Evolutionary conservation across 2,888 invertebrate genomes (phyloP), one percentile per base, ranked within the genome.

Genomic region (Tinea trinotella): DNA sequence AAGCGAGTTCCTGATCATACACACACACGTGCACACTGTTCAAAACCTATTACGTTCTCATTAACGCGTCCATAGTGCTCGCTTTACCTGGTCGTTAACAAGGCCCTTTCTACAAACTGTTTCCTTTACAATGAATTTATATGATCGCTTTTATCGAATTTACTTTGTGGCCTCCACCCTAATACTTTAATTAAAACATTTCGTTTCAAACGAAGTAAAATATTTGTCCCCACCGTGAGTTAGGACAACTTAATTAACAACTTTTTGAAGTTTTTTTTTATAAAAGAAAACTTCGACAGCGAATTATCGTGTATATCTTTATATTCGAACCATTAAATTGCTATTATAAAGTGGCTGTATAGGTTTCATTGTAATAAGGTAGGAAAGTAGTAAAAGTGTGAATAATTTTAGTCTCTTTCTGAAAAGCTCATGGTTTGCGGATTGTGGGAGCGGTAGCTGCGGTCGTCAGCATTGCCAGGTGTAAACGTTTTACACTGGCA

Each of bases 181-280:
- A 48, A 24, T 50, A 50, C 50, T 24, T 50, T 50, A 50, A 50
- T 50, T 50, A 50, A 50, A 50, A 50, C 50, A 50, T 50, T 50
- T 50, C 50, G 24, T 50, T 50, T 50, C 13, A 50, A 24, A 24
- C 50, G n/a, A 50, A 50, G 50, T 50, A 50, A 50, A 50, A 50
- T 50, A 50, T 50, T 50, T 50, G 50, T 50, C 50, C 50, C 20
- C 24, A 15, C 7, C 50, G n/a, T 50, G 24, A 46, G 46, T 46
- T 46, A 19, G 19, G 3, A 18, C 18, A 46, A 46, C 46, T 46
- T 46, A 46, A 46, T 46, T 46, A 46, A 46, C 46, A 46, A 46
- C 46, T 46, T 46, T 44, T 46, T 46, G 19, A 46, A 18, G 18
- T 46, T 46, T 46, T 36, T n/a, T n/a, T 46, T 46, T 46, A 46